These are phyloP conservation scores for Amphipyra berbera DNA, from an alignment of 2,888 invertebrate species.

Conservation along the genomic window DNA sequence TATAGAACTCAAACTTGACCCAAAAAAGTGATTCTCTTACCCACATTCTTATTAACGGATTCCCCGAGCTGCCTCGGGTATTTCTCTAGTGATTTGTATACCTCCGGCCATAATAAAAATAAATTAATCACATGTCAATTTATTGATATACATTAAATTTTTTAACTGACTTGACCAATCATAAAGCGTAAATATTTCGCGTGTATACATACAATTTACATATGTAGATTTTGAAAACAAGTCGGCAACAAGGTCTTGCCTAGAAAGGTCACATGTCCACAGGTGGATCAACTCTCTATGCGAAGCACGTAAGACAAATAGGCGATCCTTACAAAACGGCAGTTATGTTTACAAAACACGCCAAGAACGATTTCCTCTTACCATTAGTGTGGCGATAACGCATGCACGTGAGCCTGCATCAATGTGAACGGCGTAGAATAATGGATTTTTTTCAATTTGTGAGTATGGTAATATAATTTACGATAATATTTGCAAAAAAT, in stretches of 20 bases:
- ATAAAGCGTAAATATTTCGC: too few species aligned
- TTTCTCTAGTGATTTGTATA: too few species aligned
- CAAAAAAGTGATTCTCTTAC: too few species aligned
- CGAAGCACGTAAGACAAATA: slow-evolving; percentile 33
- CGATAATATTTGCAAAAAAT: too few species aligned
- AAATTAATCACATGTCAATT: too few species aligned
- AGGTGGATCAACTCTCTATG: neutral
- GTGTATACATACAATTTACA: too few species aligned
- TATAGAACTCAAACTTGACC: too few species aligned
- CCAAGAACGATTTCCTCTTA: slow-evolving; percentile 44
- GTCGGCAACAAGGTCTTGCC: neutral
- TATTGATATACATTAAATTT: too few species aligned
- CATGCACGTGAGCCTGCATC: slow-evolving; percentile 33
- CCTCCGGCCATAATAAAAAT: too few species aligned
- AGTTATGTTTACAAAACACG: slow-evolving; percentile 64
- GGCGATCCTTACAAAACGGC: slow-evolving; percentile 33
- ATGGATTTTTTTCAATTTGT: slow-evolving; percentile 65
- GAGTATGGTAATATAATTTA: slow-evolving; percentile 39
- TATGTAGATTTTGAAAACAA: neutral
- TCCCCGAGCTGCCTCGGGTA: too few species aligned
- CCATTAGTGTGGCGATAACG: slow-evolving; percentile 54
- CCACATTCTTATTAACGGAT: too few species aligned
- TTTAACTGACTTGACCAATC: too few species aligned
- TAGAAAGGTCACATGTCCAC: neutral
- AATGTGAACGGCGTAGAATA: slow-evolving; percentile 38